Base-by-base conservation (phyloP, 2,797 vertebrate genomes). In the Oreochromis grahami region DNA sequence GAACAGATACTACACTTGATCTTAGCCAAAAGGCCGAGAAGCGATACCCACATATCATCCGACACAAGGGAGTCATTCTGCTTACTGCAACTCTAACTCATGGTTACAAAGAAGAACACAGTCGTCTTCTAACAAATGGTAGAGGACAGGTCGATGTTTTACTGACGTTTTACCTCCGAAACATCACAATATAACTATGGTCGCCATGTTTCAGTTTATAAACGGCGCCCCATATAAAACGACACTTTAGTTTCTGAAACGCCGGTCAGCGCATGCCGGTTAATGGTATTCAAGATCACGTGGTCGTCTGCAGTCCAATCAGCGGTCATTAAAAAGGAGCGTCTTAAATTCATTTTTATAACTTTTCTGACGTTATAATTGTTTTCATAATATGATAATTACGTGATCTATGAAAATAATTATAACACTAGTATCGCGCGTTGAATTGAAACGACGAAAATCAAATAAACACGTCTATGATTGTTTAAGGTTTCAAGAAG, bases 1-100 rank as follows among this genome's bases (percentile, higher is more conserved):
- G 87, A 90, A 90, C 88, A 90, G 84, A 90, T 88, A 87, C 88
- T 90, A 87, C 87, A 90, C 85, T 89, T 91, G 84, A 89, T 88
- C 89, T 91, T 91, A 89, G 89, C 86, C 88, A 89, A 85, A 81
- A 87, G 80, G 88, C 83, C 88, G 80, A 85, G 85, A 87, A 80
- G 83, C 76, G 77, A 83, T 88, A 1, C 7, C 5, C 0, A 0
- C 0, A 1, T 1, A 3, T 0, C 0, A 0, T 0, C 0, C 1
- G 1, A n/a, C 4, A 48, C 14, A 5, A 3, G 1, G 0, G 0
- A 0, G 2, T 63, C 4, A 70, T 76, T 53, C 60, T 43, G 4
- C 6, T 4, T 3, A 7, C 11, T 65, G 4, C 7, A 1, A 32
- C 1, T 63, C 8, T 86, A 32, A 32, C 13, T 83, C 21, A 74